phyloP scores from a whole-genome alignment of 2,888 invertebrate species.

The Baronia brevicornis region DNA sequence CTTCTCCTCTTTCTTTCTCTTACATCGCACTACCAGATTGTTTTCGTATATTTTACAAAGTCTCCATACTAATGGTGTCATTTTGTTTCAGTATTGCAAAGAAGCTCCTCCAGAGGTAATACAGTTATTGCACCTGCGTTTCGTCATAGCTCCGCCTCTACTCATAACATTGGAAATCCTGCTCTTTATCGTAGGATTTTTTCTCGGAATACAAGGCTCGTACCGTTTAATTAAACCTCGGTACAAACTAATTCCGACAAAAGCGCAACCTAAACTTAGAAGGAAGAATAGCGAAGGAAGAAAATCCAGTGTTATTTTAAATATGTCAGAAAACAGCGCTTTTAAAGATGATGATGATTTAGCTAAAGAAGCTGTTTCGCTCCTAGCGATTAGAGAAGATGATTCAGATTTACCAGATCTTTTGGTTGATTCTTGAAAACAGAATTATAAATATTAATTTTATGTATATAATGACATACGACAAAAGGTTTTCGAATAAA shows the following conservation, averaged over 20 bases:
- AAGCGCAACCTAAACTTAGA: constrained; percentile 22
- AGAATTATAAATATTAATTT: neutral
- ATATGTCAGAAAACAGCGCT: constrained; percentile 37
- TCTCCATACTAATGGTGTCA: constrained; percentile 1
- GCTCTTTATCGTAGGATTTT: constrained; percentile 58
- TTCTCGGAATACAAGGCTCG: constrained; percentile 53
- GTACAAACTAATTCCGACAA: constrained; percentile 38
- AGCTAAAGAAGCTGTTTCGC: constrained; percentile 49
- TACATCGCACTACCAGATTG: no score
- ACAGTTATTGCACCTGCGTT: constrained; percentile 57
- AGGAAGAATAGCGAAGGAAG: constrained; percentile 28
- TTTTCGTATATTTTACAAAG: no score
- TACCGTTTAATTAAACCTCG: constrained; percentile 46
- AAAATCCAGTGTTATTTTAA: constrained; percentile 37
- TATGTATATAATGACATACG: no score
- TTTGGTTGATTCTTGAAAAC: constrained; percentile 22
- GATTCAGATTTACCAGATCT: constrained; percentile 41
- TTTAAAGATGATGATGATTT: constrained; percentile 42
- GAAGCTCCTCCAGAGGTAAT: constrained; percentile 55
- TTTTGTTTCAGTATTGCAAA: constrained; percentile 46
- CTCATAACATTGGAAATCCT: constrained; percentile 60
- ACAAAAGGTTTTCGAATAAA: no score
- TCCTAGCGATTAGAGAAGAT: constrained; percentile 49
- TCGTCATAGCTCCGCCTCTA: constrained; percentile 67
- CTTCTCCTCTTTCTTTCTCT: no score